Conservation (phyloP, 2,797 vertebrate species). For the Sebastes jordani region DNA sequence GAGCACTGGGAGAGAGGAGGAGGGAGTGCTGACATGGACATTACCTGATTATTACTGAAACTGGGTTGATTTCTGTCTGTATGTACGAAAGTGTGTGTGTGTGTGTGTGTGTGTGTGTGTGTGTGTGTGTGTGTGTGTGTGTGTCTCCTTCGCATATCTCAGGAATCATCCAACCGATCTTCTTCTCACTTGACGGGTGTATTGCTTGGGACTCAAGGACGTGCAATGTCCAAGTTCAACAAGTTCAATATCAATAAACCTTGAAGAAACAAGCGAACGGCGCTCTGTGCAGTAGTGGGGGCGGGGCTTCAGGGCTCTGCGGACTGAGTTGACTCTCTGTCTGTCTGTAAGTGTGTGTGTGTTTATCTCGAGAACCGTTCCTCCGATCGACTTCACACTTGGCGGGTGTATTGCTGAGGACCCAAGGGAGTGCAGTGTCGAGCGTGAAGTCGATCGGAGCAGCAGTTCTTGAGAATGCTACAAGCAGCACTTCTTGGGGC, state of each 20-base stretch:
- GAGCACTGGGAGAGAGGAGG: slow-evolving; percentile 25
- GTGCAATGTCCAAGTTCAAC: not conserved
- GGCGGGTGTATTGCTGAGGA: not conserved
- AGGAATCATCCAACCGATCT: not conserved
- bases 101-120: not conserved
- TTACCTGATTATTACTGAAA: slow-evolving; percentile 41
- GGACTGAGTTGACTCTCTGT: not conserved
- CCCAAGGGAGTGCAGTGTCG: not conserved
- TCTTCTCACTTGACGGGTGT: not conserved
- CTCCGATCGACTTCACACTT: not conserved
- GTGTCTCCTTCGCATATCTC: not conserved
- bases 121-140: not conserved
- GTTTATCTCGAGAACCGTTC: not conserved
- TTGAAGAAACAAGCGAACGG: not conserved
- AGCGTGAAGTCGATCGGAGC: not conserved
- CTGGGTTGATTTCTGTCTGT: not conserved
- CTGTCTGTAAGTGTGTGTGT: not conserved
- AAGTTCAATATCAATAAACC: not conserved
- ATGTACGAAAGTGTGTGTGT: no score
- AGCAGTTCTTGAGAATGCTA: not conserved
- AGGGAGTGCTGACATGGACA: slow-evolving; percentile 28
- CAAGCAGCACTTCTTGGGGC: not conserved
- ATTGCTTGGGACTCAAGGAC: not conserved
- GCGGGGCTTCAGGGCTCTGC: not conserved
- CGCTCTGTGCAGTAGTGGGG: not conserved